Evolutionary conservation across 2,797 vertebrate genomes (phyloP).

Genomic region (Fringilla coelebs): DNA sequence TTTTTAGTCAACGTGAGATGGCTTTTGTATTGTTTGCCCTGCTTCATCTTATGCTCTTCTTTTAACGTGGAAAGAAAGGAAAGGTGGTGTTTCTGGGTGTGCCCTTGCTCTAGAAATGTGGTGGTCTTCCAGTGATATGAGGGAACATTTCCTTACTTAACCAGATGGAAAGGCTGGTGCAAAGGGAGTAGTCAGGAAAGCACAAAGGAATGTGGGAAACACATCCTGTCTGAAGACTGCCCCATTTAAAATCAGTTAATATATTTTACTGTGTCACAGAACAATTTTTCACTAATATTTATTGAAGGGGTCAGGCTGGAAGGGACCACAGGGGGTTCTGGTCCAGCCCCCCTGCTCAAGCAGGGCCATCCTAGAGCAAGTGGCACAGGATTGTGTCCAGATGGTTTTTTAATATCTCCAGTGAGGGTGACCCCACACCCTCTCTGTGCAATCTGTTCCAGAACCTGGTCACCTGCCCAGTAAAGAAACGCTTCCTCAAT

Average conservation of each 20-base stretch:
- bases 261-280: not conserved
- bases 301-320: not conserved
- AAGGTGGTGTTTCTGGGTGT: not conserved
- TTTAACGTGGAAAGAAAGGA: not conserved
- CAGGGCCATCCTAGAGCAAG: not conserved
- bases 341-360: not conserved
- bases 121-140: not conserved
- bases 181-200: not conserved
- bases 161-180: not conserved
- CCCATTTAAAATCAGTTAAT: not conserved
- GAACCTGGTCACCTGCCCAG: not conserved
- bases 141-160: not conserved
- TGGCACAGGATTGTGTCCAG: not conserved
- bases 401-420: not conserved
- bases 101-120: not conserved
- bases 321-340: not conserved
- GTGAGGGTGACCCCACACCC: no score
- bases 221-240: not conserved
- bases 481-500: not conserved
- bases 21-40: not conserved
- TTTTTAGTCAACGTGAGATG: not conserved
- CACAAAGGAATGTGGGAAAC: not conserved
- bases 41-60: not conserved
- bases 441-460: not conserved
- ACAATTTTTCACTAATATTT: not conserved